These are phyloP conservation scores for Baronia brevicornis DNA, from an alignment of 2,888 invertebrate species.

Conservation along the genomic window DNA sequence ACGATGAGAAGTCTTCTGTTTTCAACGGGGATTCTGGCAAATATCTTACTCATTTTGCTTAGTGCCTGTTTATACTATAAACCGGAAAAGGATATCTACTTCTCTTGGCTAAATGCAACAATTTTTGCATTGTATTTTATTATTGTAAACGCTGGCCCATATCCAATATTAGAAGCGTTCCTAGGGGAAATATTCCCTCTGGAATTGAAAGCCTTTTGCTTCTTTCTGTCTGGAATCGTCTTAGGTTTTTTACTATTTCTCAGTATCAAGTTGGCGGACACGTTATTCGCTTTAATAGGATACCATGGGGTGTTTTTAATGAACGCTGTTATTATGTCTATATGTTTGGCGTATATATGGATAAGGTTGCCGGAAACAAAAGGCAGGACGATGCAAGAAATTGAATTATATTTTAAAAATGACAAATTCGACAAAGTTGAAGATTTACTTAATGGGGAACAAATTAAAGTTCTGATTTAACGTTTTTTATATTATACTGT, in stretches of 20 bases:
- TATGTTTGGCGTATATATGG: slow-evolving; percentile 23
- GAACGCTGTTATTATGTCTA: slow-evolving; percentile 17
- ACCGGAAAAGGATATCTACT: slow-evolving; percentile 7
- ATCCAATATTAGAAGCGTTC: slow-evolving; percentile 24
- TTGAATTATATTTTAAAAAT: slow-evolving; percentile 23
- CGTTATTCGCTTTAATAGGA: slow-evolving; percentile 19
- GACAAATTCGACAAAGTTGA: slow-evolving; percentile 9
- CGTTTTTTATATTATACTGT: too few relatives aligned
- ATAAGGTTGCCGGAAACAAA: slow-evolving; percentile 26
- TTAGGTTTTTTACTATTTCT: slow-evolving; percentile 20
- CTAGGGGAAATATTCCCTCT: slow-evolving; percentile 25
- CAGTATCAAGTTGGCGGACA: slow-evolving; percentile 18
- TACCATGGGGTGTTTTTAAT: slow-evolving; percentile 24
- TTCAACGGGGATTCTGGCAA: slow-evolving; percentile 18
- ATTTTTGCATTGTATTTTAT: slow-evolving; percentile 21
- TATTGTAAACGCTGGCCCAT: slow-evolving; percentile 20
- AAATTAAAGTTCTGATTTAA: slow-evolving; percentile 2
- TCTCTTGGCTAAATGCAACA: slow-evolving; percentile 18
- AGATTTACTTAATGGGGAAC: slow-evolving; percentile 2
- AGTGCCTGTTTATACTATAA: slow-evolving; percentile 18
- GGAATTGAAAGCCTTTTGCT: slow-evolving; percentile 22
- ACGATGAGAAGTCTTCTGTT: slow-evolving; percentile 21
- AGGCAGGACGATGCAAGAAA: slow-evolving; percentile 25
- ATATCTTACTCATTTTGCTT: slow-evolving; percentile 16
- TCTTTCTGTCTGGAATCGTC: slow-evolving; percentile 18